Evolutionary conservation across 2,113 vertebrate genomes (phyloP), one percentile per base, ranked within the genome.

Genomic region (Odocoileus virginianus): DNA sequence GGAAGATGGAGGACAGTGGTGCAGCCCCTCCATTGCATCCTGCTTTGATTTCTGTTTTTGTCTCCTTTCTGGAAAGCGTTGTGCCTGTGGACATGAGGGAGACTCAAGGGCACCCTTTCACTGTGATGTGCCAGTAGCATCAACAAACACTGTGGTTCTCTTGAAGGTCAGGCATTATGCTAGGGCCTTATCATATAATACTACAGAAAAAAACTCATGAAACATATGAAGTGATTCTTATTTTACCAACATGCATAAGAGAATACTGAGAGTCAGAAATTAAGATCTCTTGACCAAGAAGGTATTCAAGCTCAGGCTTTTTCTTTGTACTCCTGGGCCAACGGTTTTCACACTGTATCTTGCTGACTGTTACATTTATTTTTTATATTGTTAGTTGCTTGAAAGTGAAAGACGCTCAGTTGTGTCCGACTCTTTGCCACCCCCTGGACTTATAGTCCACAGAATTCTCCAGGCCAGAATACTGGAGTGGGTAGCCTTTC

Each of bases 401-500:
- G 58, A 23, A 50, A 40, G 67, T 71, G 67, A 71, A 71, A 40
- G 67, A 40, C 0, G 1, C 19, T 71, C n/a, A 71, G 36, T 71
- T 0, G 0, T 40, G 10, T 13, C 57, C 25, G 1, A 58, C 57
- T 58, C 67, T 40, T 71, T 40, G n/a, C 0, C 0, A 71, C 21
- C 19, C 10, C 2, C 23, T 71, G 67, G 67, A 23, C 67, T 23
- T 71, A 23, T 3, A 71, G 19, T 23, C 19, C n/a, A 40, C n/a
- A 71, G 67, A 71, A 71, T 40, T 40, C 67, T 71, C 36, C 19
- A 71, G 10, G 67, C n/a, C 67, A 71, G 19, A 23, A 71, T 71
- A 71, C 67, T 40, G n/a, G 67, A 71, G n/a, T 71, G n/a, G 67
- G n/a, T 23, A 71, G 19, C 11, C 36, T 71, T 40, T 71, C n/a